A percentile compares a stretch with the other conserved stretches of the same genome.
phyloP scores from a whole-genome alignment of 2,888 invertebrate species.

The Coleophora deauratella region DNA sequence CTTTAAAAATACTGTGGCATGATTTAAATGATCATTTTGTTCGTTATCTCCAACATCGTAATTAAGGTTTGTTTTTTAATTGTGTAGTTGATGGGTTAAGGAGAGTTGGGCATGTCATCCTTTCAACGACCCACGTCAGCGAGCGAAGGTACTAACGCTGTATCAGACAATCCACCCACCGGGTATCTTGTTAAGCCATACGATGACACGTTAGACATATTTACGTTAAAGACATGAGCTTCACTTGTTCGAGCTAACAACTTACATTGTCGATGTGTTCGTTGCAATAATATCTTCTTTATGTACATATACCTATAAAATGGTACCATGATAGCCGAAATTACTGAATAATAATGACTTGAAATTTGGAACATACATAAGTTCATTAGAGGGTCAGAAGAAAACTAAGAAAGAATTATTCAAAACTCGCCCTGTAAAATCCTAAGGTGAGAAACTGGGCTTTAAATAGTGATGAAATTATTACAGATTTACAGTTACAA shows the following conservation, averaged over 20 bases:
- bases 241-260: not conserved
- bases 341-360: too few species aligned
- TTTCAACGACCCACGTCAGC: conserved; percentile 26
- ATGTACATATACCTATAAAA: not conserved
- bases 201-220: conserved; percentile 25
- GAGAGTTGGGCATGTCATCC: conserved; percentile 21
- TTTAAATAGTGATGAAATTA: too few species aligned
- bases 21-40: not conserved
- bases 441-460: too few species aligned
- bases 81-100: not conserved
- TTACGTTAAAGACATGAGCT: conserved; percentile 21
- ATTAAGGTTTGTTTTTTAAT: conserved; percentile 2
- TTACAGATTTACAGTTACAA: too few species aligned
- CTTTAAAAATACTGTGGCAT: not conserved
- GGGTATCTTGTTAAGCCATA: conserved; percentile 29
- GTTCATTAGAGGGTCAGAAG: too few species aligned
- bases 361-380: too few species aligned
- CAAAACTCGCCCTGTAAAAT: too few species aligned
- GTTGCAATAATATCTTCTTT: not conserved
- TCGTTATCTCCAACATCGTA: conserved; percentile 1
- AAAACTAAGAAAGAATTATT: too few species aligned
- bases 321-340: too few species aligned
- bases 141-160: conserved; percentile 28
- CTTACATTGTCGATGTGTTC: not conserved
- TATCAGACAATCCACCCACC: conserved; percentile 27